These are phyloP conservation scores for Leptinotarsa haldemani DNA, from an alignment of 2,888 invertebrate species.

Conservation along the genomic window DNA sequence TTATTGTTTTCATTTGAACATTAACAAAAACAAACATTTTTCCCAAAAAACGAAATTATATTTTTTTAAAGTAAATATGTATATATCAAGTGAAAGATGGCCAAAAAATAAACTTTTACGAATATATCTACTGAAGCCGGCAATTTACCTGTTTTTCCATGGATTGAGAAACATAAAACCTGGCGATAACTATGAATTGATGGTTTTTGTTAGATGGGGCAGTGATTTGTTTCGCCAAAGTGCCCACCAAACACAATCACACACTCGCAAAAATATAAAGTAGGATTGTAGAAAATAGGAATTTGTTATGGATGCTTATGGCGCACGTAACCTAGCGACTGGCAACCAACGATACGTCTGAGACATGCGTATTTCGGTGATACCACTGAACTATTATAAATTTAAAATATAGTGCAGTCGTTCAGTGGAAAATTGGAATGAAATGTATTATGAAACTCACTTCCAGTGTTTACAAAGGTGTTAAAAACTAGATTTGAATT, in stretches of 20 bases:
- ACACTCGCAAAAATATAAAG: not conserved
- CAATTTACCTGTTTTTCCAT: slow-evolving; percentile 7
- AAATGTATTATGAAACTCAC: no score
- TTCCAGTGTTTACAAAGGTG: no score
- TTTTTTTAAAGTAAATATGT: no score
- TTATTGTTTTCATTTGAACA: no score
- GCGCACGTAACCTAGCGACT: slow-evolving; percentile 45
- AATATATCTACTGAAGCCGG: not conserved
- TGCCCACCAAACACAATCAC: not conserved
- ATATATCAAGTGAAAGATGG: no score
- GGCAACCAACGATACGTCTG: slow-evolving; percentile 44
- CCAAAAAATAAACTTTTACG: not conserved
- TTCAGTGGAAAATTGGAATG: not conserved
- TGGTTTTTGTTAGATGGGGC: not conserved
- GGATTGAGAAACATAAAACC: not conserved
- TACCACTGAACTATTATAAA: not conserved
- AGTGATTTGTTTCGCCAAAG: not conserved
- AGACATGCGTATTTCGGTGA: slow-evolving; percentile 17
- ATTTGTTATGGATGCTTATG: slow-evolving; percentile 32
- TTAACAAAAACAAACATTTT: no score
- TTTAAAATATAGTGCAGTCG: not conserved
- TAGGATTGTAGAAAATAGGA: slow-evolving; percentile 17
- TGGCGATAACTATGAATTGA: not conserved
- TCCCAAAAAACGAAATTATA: no score
- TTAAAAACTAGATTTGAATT: no score